A percentile compares a stretch with the other conserved stretches of the same genome.
These are phyloP conservation scores for Atrichornis clamosus DNA, from an alignment of 2,113 vertebrate genomes.

Conservation along the genomic window DNA sequence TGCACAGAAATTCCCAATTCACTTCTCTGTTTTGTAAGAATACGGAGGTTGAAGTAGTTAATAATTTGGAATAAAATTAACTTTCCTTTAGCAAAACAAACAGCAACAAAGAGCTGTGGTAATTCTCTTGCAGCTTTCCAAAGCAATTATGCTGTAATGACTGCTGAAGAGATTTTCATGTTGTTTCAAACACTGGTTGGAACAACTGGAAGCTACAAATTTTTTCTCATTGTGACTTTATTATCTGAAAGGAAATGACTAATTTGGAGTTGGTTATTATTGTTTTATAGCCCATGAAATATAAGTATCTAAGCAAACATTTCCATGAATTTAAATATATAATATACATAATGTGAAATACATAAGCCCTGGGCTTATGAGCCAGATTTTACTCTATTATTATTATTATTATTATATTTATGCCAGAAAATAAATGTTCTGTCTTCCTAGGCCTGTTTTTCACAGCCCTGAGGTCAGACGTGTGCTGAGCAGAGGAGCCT, in stretches of 20 bases:
- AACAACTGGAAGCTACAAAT: conserved; percentile 49
- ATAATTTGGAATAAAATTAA: background rate
- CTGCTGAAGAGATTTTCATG: conserved; percentile 40
- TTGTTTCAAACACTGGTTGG: conserved; percentile 25
- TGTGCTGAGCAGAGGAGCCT: background rate
- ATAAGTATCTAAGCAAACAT: conserved; percentile 26
- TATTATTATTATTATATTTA: background rate
- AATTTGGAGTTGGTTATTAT: conserved; percentile 52
- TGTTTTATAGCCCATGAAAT: conserved; percentile 63
- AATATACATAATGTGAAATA: background rate
- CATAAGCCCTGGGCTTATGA: background rate
- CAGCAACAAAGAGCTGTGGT: background rate
- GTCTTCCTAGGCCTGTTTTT: background rate
- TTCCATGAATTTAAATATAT: background rate
- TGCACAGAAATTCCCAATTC: background rate
- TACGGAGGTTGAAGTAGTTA: background rate
- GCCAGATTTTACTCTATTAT: background rate
- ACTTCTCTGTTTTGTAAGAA: background rate
- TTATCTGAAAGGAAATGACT: conserved; percentile 50
- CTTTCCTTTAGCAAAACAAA: background rate
- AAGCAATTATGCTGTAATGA: conserved; percentile 48
- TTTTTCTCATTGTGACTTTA: conserved; percentile 50
- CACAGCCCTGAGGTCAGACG: background rate
- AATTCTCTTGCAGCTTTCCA: conserved; percentile 43
- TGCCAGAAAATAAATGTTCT: background rate